Base-by-base conservation (phyloP, 1,140 invertebrate species). In the Mya arenaria region DNA sequence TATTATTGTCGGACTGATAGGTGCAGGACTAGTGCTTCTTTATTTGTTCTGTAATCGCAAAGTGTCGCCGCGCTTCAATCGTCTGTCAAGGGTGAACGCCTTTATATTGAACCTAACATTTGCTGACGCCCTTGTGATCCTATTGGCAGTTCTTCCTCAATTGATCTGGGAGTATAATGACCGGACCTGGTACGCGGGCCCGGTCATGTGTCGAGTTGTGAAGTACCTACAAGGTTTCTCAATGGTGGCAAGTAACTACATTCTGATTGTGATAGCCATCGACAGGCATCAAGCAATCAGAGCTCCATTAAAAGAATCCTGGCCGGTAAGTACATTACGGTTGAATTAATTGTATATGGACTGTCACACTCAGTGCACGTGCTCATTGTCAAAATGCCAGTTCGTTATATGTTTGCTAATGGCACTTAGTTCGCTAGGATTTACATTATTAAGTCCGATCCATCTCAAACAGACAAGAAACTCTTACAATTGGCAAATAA, bases 211-310 rank as follows among this genome's bases (percentile, higher is more conserved):
- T 79, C 89, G 89, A 65, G 41, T 92, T 13, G 73, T 93, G 23
- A 93, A 93, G 81, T 91, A 92, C 69, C 60, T 91, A n/a, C 92
- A 93, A 79, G 91, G 90, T n/a, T 92, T 92, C 68, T 85, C 91
- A 58, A 89, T 93, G 69, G 91, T 92, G 71, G 87, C 90, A 23
- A 93, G 92, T 72, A 92, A 90, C 32, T 92, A 93, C 83, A 93
- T 93, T 89, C 79, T 94, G 13, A 91, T 93, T 0, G 90, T 91
- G 15, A 91, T 94, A 25, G 93, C 92, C 4, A 84, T 93, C 28
- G 93, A 94, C 84, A 82, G 93, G 5, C 91, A 93, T 79, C 91
- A 91, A 75, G 93, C 92, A 5, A 93, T 94, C 23, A 81, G 90
- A 3, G 72, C 87, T 19, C 93, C 93, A 0, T 88, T 94, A 0